Conservation (phyloP, 2,113 vertebrate species). For the Nothobranchius kuhntae region DNA sequence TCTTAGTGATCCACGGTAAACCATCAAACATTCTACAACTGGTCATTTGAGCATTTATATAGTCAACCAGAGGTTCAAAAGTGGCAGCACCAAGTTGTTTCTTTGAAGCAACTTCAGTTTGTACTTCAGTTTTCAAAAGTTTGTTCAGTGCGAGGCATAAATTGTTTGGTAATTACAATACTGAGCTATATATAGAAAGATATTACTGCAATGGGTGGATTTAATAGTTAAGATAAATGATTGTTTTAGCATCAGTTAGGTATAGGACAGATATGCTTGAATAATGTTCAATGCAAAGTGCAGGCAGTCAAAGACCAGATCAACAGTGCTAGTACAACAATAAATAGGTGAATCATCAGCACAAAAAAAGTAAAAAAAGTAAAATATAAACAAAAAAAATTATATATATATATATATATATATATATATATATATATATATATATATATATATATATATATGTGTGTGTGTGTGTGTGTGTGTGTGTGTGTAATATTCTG, state of each 20-base stretch:
- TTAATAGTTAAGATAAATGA: background rate
- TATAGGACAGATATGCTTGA: background rate
- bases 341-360: background rate
- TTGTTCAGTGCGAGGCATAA: too few species aligned
- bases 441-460: too few species aligned
- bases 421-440: too few species aligned
- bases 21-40: background rate
- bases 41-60: background rate
- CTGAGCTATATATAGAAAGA: too few species aligned
- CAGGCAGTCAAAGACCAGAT: constrained; percentile 1
- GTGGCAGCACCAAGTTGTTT: background rate
- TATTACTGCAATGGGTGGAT: background rate
- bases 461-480: too few species aligned
- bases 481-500: too few species aligned
- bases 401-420: too few species aligned
- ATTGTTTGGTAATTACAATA: too few species aligned
- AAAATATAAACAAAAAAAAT: too few species aligned
- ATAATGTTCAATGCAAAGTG: background rate
- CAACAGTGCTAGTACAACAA: constrained; percentile 11
- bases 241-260: background rate
- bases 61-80: background rate
- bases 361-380: background rate
- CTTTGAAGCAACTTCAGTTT: background rate
- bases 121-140: too few species aligned
- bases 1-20: background rate